Evolutionary conservation across 2,888 invertebrate species (phyloP).

Genomic region (Venusia cambrica): DNA sequence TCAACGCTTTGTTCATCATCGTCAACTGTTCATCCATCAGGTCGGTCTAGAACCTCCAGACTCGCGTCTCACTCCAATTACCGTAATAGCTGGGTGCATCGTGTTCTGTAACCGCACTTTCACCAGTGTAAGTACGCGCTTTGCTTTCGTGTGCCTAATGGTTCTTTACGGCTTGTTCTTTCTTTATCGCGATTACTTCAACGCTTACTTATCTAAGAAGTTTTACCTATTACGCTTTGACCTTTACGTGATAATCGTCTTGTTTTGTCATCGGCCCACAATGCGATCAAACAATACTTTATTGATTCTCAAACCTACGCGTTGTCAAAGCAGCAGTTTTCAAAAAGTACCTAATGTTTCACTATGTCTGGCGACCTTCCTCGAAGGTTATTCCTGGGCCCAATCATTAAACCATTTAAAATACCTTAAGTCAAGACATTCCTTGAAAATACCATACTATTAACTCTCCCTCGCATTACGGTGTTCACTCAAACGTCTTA

Average conservation of each 20-base stretch:
- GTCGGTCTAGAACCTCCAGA: constrained; percentile 39
- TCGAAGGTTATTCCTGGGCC: constrained; percentile 4
- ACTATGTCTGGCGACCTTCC: too few species aligned
- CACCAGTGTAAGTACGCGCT: constrained; percentile 51
- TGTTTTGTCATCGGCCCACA: neutral
- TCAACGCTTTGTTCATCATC: constrained; percentile 10
- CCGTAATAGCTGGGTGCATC: constrained; percentile 57
- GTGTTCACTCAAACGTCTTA: constrained; percentile 34
- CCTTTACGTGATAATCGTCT: neutral
- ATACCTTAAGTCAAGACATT: constrained; percentile 5
- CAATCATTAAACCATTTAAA: constrained; percentile 1
- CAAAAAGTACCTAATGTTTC: too few species aligned
- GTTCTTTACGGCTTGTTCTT: constrained; percentile 29
- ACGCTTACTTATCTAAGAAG: constrained; percentile 9
- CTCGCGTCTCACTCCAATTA: constrained; percentile 64
- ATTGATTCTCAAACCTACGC: too few species aligned
- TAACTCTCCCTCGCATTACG: constrained; percentile 19
- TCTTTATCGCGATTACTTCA: constrained; percentile 21
- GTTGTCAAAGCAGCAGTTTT: too few species aligned
- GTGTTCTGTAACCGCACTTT: constrained; percentile 65
- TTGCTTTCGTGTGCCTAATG: constrained; percentile 59
- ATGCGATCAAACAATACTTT: too few species aligned
- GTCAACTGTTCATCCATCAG: constrained; percentile 29
- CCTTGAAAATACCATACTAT: constrained; percentile 11
- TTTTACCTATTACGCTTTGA: neutral